Base-by-base conservation (phyloP, 2,888 invertebrate species). In the Volucella inflata region DNA sequence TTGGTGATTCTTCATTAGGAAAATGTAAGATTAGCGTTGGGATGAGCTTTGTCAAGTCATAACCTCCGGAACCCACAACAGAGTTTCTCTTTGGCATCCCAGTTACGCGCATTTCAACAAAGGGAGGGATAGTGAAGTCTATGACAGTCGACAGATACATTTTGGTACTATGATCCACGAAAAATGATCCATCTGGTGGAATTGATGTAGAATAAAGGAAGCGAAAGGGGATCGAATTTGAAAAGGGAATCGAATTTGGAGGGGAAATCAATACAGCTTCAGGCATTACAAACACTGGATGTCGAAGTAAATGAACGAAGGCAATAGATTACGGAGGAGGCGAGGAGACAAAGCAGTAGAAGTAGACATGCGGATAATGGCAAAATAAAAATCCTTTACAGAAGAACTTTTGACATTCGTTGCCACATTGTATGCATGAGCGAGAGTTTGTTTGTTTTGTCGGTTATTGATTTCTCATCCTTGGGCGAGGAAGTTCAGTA, bases 401-500 rank as follows among this genome's bases (percentile, higher is more conserved):
- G 21, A 40, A 17, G 64, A 67, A 67, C 42, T 72, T 72, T 42
- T 36, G 60, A 72, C 72, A 72, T 72, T 60, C 48, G 71, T 42
- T 21, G 64, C 42, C 60, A 17, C 55, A 21, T 46, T 68, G 55
- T 65, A 62, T 60, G 65, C 8, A 11, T 30, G 21, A 46, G 55
- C 17, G 59, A 50, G 51, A 42, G 59, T 72, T 53, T 83, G 77
- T 77, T 83, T 83, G 77, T 55, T 65, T 72, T 72, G 36, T 48
- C 57, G 65, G 72, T 72, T 83, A 83, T 83, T 83, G 82, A 83
- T 72, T 83, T 77, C 30, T 30, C 6, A 30, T 6, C 72, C 62
- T 77, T 9, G 12, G 77, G 77, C 77, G 77, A 44, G 50, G 62
- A 67, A 72, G 72, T 83, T 83, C 72, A 83, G 77, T 83, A 83